Evolutionary conservation across 2,113 vertebrate species (phyloP).

Genomic region (Callionymus lyra): DNA sequence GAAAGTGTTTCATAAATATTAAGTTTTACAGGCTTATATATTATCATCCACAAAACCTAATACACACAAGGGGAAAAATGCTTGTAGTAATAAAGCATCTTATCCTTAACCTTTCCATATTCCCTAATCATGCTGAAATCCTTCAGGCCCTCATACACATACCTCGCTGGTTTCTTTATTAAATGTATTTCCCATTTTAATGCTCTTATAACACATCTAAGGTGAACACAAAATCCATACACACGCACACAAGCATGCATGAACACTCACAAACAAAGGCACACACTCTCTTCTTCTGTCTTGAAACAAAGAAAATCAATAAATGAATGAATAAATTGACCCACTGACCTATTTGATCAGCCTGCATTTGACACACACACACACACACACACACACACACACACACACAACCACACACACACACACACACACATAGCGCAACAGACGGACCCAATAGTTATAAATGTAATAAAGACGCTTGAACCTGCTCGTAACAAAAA

Average conservation of each 20-base stretch:
- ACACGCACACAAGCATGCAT: slow-evolving; percentile 4
- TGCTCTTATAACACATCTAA: background rate
- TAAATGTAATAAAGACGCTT: no score
- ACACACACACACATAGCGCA: slow-evolving; percentile 11
- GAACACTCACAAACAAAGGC: slow-evolving; percentile 6
- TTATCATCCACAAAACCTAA: no score
- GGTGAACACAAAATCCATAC: background rate
- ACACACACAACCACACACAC: slow-evolving; percentile 6
- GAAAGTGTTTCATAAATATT: background rate
- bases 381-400: slow-evolving; percentile 3
- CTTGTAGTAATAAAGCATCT: no score
- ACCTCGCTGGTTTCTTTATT: no score
- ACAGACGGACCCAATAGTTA: slow-evolving; percentile 6
- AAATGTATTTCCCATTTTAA: no score
- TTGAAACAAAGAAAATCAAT: slow-evolving; percentile 47
- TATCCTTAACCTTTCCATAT: no score
- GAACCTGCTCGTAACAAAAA: no score
- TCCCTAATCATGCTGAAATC: no score
- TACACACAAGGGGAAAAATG: no score
- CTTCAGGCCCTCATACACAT: no score
- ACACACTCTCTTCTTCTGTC: slow-evolving; percentile 20
- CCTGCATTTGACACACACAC: slow-evolving; percentile 8
- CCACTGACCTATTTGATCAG: slow-evolving; percentile 3
- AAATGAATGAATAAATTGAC: slow-evolving; percentile 61
- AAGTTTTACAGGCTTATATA: no score